Conservation (phyloP, 2,113 vertebrate species). For the Osmerus mordax region DNA sequence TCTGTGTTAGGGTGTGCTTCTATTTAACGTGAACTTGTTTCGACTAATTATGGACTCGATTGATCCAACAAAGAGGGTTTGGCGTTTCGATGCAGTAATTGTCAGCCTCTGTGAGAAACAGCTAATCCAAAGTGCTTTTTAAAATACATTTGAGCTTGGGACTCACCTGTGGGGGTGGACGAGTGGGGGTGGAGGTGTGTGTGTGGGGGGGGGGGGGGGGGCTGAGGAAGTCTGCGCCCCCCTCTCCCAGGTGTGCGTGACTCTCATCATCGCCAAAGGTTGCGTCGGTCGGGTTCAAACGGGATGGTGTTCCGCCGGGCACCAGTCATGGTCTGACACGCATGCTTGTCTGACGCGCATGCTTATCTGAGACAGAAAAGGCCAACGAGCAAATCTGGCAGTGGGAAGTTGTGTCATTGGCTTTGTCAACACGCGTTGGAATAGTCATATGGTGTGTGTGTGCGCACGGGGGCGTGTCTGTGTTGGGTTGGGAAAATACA, state of each 20-base stretch:
- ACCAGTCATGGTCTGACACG: too few species aligned
- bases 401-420: conserved; percentile 52
- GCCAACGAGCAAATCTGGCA: conserved; percentile 51
- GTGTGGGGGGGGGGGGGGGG: background rate
- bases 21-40: too few species aligned
- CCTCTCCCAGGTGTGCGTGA: conserved; percentile 39
- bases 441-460: conserved; percentile 55
- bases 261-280: conserved; percentile 43
- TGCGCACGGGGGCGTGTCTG: conserved; percentile 1
- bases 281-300: conserved; percentile 57
- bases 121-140: conserved; percentile 9
- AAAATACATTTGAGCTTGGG: conserved; percentile 43
- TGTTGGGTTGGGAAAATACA: background rate
- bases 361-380: conserved; percentile 35
- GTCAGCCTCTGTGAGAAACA: too few species aligned
- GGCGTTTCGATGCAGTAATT: too few species aligned
- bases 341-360: conserved; percentile 17
- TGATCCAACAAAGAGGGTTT: too few species aligned
- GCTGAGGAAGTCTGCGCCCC: background rate
- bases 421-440: conserved; percentile 50
- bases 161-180: background rate
- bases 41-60: too few species aligned
- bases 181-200: too few species aligned
- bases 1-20: too few species aligned
- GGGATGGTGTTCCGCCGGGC: conserved; percentile 34